Percentiles rank a stretch among this genome's conserved stretches.
Conservation (phyloP, 2,888 invertebrate genomes). For the Harpalus rufipes region DNA sequence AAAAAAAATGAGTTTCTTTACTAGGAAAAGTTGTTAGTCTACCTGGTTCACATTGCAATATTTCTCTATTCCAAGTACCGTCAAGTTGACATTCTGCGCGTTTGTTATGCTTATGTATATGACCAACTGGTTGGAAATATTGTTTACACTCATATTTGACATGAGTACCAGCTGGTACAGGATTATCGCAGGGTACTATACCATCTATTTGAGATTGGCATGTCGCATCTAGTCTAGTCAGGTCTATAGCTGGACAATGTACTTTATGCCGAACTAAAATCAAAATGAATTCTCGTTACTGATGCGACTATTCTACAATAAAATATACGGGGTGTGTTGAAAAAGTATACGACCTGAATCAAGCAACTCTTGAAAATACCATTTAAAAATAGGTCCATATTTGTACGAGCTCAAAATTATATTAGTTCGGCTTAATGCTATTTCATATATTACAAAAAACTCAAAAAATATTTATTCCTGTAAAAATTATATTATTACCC, state of each 20-base stretch:
- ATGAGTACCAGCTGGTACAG: constrained; percentile 74
- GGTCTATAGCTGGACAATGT: constrained; percentile 71
- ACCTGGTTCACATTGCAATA: constrained; percentile 75
- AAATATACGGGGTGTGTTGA: no score
- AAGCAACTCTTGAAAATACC: no score
- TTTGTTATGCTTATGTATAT: constrained; percentile 70
- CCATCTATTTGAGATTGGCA: constrained; percentile 74
- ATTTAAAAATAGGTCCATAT: no score
- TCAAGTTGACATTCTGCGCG: constrained; percentile 74
- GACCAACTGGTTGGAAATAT: constrained; percentile 73
- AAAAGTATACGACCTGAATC: no score
- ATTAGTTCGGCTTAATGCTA: no score
- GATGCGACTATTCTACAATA: no score
- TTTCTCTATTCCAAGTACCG: constrained; percentile 76
- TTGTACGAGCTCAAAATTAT: no score
- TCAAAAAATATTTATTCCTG: no score
- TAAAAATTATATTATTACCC: no score
- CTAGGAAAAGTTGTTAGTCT: constrained; percentile 57
- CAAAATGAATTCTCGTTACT: no score
- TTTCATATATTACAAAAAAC: no score
- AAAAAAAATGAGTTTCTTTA: neutral
- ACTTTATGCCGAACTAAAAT: constrained; percentile 65
- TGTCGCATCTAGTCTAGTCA: constrained; percentile 69
- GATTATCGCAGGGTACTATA: constrained; percentile 72
- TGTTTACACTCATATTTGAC: constrained; percentile 74